Percentiles rank a stretch among this genome's conserved stretches.
phyloP scores from a whole-genome alignment of 2,888 invertebrate genomes.

The Epsilonema sp. region DNA sequence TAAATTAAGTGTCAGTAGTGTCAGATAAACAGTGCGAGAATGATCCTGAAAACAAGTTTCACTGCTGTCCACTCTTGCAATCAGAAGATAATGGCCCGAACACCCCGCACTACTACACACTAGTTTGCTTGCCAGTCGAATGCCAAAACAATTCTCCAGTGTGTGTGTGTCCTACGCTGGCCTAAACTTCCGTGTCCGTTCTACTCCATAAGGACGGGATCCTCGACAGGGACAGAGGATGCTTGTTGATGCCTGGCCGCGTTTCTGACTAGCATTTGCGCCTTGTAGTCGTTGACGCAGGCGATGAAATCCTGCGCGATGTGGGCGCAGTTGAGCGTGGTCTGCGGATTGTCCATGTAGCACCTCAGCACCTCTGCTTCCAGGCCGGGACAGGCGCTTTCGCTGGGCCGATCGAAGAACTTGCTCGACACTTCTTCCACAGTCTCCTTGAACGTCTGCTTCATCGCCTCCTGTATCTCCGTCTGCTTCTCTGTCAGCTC shows the following conservation, averaged over 20 bases:
- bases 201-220: too few species aligned
- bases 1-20: too few species aligned
- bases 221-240: too few species aligned
- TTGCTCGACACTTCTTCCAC: not conserved
- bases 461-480: not conserved
- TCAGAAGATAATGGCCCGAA: too few species aligned
- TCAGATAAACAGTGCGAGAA: too few species aligned
- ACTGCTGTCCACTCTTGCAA: too few species aligned
- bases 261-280: not conserved
- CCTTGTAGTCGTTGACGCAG: not conserved
- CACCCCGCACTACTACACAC: too few species aligned
- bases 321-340: not conserved
- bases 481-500: conserved; percentile 1
- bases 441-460: not conserved
- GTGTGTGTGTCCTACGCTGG: too few species aligned
- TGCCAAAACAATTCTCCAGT: too few species aligned
- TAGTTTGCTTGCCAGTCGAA: too few species aligned
- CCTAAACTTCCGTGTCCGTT: too few species aligned
- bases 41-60: too few species aligned
- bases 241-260: not conserved
- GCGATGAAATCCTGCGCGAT: not conserved
- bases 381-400: not conserved
- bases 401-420: not conserved
- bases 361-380: not conserved
- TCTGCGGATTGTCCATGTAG: not conserved